A percentile compares a stretch with the other conserved stretches of the same genome.
Evolutionary conservation across 2,113 vertebrate species (phyloP).

Genomic region (Ameiurus melas): DNA sequence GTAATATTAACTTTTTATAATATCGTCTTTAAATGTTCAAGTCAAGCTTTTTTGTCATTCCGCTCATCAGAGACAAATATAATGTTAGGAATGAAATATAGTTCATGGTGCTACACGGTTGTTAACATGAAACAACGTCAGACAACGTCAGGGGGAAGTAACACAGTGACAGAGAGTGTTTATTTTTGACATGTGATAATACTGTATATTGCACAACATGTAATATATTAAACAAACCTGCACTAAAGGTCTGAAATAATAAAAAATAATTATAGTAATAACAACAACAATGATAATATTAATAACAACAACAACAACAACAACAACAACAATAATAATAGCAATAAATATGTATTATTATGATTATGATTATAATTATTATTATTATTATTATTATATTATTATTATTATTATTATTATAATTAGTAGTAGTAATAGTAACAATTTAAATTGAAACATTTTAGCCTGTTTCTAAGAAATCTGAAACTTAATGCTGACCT

Average conservation of each 20-base stretch:
- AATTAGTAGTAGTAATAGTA: too few species aligned
- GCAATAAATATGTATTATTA: background rate
- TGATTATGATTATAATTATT: slow-evolving; percentile 19
- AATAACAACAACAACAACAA: too few species aligned
- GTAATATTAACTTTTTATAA: background rate
- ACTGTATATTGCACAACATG: background rate
- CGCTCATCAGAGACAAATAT: background rate
- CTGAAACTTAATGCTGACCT: background rate
- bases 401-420: too few species aligned
- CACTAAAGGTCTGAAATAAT: background rate
- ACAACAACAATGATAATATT: too few species aligned
- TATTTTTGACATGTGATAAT: background rate
- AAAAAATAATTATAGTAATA: background rate
- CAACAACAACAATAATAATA: background rate
- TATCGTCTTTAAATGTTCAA: background rate
- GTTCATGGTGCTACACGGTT: background rate
- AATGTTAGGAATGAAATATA: background rate
- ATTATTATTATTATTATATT: background rate
- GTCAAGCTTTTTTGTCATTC: background rate
- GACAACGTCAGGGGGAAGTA: background rate
- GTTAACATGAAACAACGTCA: background rate
- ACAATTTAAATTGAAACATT: background rate
- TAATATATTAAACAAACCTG: background rate
- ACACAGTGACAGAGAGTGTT: background rate
- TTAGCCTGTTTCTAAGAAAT: background rate